These are phyloP conservation scores for Ectropis grisescens DNA, from an alignment of 1,140 invertebrate genomes.

Conservation along the genomic window DNA sequence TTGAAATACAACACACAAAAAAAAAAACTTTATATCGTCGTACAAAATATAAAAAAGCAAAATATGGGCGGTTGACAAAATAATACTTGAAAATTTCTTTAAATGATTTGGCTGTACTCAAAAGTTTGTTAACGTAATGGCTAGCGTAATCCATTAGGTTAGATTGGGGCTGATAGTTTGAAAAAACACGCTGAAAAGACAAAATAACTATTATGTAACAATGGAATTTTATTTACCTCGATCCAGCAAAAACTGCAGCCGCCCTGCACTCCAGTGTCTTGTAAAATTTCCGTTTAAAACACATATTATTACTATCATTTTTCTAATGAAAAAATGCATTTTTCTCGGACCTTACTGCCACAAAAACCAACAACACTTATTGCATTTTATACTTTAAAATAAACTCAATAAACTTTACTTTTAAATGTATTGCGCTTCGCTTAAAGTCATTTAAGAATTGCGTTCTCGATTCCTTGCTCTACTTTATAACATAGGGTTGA, in stretches of 20 bases:
- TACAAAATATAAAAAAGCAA: too few relatives aligned
- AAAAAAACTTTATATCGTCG: too few relatives aligned
- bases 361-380: slow-evolving; percentile 15
- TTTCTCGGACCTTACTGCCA: slow-evolving; percentile 8
- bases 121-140: too few relatives aligned
- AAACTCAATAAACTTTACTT: background rate
- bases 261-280: slow-evolving; percentile 29
- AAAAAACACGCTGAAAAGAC: too few relatives aligned
- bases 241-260: slow-evolving; percentile 45
- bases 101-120: too few relatives aligned
- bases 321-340: slow-evolving; percentile 58
- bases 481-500: slow-evolving; percentile 54
- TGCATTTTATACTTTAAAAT: slow-evolving; percentile 17
- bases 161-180: too few relatives aligned
- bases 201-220: slow-evolving; percentile 36
- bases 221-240: slow-evolving; percentile 43
- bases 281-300: slow-evolving; percentile 69
- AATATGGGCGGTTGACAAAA: too few relatives aligned
- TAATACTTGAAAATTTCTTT: too few relatives aligned
- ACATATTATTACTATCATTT: slow-evolving; percentile 58
- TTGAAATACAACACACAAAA: too few relatives aligned
- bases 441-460: slow-evolving; percentile 28
- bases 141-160: too few relatives aligned
- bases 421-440: slow-evolving; percentile 1
- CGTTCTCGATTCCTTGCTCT: slow-evolving; percentile 38